Percentiles rank a stretch among this genome's conserved stretches.
These are phyloP conservation scores for Branchellion lobata DNA, from an alignment of 2,888 invertebrate genomes.

Conservation along the genomic window DNA sequence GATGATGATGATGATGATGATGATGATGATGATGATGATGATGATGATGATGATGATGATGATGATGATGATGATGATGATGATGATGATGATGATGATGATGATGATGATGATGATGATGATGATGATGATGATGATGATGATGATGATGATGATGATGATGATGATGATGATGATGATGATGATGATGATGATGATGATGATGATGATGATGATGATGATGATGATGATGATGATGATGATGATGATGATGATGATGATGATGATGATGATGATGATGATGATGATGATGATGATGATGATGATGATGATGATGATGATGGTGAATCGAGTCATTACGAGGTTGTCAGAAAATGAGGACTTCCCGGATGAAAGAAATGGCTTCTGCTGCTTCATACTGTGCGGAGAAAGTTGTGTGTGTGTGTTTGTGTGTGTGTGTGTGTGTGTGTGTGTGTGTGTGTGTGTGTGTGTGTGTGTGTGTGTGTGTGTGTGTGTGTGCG, in stretches of 20 bases:
- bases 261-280: not conserved
- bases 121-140: not conserved
- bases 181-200: not conserved
- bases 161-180: not conserved
- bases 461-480: no score
- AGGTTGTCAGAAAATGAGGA: slow-evolving; percentile 15
- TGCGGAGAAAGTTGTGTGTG: not conserved
- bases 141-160: not conserved
- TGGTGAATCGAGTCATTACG: not conserved
- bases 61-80: not conserved
- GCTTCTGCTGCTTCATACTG: not conserved
- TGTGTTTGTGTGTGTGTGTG: no score
- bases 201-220: not conserved
- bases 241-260: not conserved
- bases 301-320: not conserved
- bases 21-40: not conserved
- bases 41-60: not conserved
- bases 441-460: no score
- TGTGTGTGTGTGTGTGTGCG: no score
- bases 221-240: not conserved
- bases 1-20: not conserved
- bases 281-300: not conserved
- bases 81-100: not conserved
- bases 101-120: not conserved
- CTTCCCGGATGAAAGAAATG: slow-evolving; percentile 13